phyloP scores from a whole-genome alignment of 2,113 vertebrate genomes.

The Ploceus nigricollis region DNA sequence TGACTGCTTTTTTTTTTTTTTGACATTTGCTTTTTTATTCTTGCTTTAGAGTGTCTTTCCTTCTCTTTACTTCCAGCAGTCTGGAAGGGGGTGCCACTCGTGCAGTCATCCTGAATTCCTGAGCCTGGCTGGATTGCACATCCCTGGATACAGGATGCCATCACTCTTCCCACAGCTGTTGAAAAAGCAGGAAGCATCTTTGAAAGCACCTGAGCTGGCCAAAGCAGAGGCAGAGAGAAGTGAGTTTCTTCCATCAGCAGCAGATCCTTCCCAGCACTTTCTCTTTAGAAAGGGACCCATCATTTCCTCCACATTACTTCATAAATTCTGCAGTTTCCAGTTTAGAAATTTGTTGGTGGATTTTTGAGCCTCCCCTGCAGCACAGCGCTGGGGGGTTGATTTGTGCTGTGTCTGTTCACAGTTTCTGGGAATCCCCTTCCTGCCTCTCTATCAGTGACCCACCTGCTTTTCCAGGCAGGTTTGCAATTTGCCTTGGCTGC shows the following conservation, averaged over 20 bases:
- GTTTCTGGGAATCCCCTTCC: not conserved
- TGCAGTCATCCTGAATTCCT: not conserved
- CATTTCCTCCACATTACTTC: accelerated
- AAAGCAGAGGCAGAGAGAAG: not conserved
- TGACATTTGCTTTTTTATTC: not conserved
- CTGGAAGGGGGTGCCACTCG: not conserved
- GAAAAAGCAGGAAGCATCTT: not conserved
- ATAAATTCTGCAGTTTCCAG: not conserved
- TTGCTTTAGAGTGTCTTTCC: not conserved
- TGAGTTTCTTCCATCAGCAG: not conserved
- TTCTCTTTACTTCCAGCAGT: not conserved
- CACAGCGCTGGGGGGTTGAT: not conserved
- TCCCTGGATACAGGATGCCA: accelerated
- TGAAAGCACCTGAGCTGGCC: not conserved
- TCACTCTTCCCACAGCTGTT: not conserved
- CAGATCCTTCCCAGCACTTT: not conserved
- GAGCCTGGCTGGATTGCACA: not conserved
- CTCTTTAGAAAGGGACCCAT: not conserved
- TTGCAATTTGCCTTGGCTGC: not conserved
- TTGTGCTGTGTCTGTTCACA: not conserved
- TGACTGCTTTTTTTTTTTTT: not conserved
- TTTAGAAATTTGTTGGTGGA: not conserved
- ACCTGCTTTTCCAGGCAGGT: not conserved
- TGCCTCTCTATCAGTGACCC: not conserved
- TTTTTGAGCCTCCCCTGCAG: not conserved